phyloP scores from a whole-genome alignment of 2,888 invertebrate species.

The Cerastis leucographa region DNA sequence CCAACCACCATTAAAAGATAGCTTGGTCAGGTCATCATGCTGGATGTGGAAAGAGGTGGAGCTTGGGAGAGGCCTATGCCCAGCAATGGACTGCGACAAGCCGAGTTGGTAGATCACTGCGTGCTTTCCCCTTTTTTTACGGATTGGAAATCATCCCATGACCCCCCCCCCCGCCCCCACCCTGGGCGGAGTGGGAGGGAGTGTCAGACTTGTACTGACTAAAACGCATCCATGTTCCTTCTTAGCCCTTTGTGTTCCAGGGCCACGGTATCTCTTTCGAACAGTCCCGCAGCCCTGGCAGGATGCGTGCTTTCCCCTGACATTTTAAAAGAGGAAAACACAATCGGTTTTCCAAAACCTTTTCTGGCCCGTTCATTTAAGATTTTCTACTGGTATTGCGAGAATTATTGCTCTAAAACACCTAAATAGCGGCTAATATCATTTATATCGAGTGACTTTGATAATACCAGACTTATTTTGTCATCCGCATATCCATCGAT shows the following conservation, averaged over 20 bases:
- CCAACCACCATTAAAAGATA: neutral
- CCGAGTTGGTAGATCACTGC: neutral
- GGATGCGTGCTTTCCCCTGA: no score
- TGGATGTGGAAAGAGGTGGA: neutral
- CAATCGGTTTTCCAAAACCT: neutral
- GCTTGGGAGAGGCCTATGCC: neutral
- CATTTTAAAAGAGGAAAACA: neutral
- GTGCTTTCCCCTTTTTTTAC: no score
- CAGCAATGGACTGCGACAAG: neutral
- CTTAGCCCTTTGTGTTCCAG: no score
- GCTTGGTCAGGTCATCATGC: neutral
- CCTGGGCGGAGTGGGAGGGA: no score
- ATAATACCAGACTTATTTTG: constrained; percentile 68
- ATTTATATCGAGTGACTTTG: constrained; percentile 45
- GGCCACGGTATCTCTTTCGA: no score
- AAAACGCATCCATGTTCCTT: no score
- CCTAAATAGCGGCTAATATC: neutral
- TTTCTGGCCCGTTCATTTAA: neutral
- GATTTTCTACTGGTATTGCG: neutral
- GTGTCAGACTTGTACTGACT: no score
- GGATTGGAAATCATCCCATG: no score
- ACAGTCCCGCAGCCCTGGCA: no score
- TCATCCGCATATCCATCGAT: constrained; percentile 75
- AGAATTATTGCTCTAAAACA: neutral
- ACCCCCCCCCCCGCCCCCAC: no score